phyloP scores from a whole-genome alignment of 1,140 invertebrate species.

The Melitaea cinxia region DNA sequence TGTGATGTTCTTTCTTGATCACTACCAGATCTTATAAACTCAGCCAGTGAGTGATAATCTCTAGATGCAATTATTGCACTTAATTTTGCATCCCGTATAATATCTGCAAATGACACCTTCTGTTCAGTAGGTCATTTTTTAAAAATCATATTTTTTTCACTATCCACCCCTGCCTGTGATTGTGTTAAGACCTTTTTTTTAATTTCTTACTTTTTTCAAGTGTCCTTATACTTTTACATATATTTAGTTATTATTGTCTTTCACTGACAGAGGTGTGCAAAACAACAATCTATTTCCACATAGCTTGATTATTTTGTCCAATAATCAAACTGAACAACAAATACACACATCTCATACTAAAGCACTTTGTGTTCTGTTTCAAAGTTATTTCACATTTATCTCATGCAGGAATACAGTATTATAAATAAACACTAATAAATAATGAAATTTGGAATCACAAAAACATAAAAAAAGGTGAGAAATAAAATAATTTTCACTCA shows the following conservation, averaged over 20 bases:
- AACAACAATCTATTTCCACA: neutral
- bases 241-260: neutral
- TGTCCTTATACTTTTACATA: no score
- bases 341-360: neutral
- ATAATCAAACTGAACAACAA: neutral
- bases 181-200: neutral
- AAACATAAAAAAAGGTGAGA: neutral
- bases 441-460: neutral
- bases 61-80: constrained; percentile 18
- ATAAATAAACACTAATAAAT: neutral
- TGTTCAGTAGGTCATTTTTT: neutral
- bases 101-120: constrained; percentile 13
- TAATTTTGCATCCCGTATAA: constrained; percentile 16
- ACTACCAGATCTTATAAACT: constrained; percentile 19
- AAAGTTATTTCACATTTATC: neutral
- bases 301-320: neutral
- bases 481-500: neutral
- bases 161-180: constrained; percentile 6
- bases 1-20: constrained; percentile 1
- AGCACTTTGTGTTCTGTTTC: neutral
- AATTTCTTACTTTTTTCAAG: neutral
- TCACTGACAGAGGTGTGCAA: constrained; percentile 13
- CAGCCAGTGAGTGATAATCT: constrained; percentile 23
- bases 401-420: constrained; percentile 5
- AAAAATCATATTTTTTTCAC: neutral